Evolutionary conservation across 2,113 vertebrate genomes (phyloP).

Genomic region (Cyanoderma ruficeps): DNA sequence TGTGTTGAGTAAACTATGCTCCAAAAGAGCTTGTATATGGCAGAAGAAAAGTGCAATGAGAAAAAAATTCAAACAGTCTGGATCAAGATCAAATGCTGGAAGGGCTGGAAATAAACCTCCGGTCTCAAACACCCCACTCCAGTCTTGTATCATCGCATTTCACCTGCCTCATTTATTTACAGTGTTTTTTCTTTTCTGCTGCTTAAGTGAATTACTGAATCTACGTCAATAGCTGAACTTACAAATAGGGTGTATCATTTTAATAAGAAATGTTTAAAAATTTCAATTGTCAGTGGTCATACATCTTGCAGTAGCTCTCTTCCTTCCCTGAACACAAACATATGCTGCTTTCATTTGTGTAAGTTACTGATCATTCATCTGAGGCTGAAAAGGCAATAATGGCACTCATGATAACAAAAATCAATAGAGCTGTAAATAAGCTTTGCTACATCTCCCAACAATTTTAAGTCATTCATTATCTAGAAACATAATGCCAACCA

Average conservation of each 20-base stretch:
- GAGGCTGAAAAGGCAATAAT: constrained; percentile 1
- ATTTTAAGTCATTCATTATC: neutral
- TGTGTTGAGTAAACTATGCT: neutral
- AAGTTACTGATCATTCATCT: constrained; percentile 17
- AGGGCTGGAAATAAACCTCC: neutral
- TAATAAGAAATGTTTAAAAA: neutral
- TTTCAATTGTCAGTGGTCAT: neutral
- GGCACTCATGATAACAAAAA: constrained; percentile 24
- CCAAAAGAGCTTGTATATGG: neutral
- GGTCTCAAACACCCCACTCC: neutral
- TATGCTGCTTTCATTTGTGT: neutral
- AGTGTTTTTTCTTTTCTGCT: neutral
- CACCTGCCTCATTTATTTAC: neutral
- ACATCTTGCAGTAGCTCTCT: neutral
- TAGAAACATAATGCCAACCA: neutral
- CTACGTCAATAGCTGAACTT: neutral
- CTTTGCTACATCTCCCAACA: constrained; percentile 2
- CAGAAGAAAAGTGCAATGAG: neutral
- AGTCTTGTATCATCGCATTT: neutral
- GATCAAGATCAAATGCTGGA: neutral
- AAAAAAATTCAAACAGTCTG: neutral
- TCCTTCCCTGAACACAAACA: neutral
- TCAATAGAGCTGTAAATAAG: constrained; percentile 48
- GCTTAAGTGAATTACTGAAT: neutral
- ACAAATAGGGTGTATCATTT: neutral